These are phyloP conservation scores for Tineola bisselliella DNA, from an alignment of 2,888 invertebrate genomes.

Conservation along the genomic window DNA sequence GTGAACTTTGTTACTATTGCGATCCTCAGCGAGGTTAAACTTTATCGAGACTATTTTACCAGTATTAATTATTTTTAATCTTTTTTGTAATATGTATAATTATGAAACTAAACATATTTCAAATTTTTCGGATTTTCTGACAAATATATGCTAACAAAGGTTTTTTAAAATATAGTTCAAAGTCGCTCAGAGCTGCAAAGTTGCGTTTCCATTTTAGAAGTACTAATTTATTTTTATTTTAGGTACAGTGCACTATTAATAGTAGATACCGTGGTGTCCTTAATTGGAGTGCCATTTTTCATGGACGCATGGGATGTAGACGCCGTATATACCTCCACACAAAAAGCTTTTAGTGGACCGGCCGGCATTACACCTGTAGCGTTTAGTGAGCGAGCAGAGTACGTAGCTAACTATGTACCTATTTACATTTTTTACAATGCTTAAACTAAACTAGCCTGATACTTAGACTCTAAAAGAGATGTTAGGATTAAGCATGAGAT, in stretches of 20 bases:
- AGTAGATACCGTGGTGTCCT: conserved; percentile 74
- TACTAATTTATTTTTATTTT: too few species aligned
- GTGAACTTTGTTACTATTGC: conserved; percentile 4
- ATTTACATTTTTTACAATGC: not conserved
- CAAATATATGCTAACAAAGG: too few species aligned
- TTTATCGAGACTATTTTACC: not conserved
- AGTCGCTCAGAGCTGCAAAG: too few species aligned
- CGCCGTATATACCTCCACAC: conserved; percentile 72
- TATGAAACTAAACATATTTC: too few species aligned
- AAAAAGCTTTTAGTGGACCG: conserved; percentile 74
- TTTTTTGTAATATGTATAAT: too few species aligned
- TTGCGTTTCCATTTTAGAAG: too few species aligned
- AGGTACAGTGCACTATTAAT: conserved; percentile 69
- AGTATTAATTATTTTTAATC: not conserved
- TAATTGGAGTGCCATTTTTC: conserved; percentile 69
- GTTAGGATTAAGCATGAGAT: too few species aligned
- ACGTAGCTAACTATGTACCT: conserved; percentile 30
- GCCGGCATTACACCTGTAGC: conserved; percentile 75
- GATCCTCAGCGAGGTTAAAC: not conserved
- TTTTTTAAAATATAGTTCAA: too few species aligned
- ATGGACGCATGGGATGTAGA: conserved; percentile 75
- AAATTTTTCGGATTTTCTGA: too few species aligned
- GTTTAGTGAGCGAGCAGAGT: conserved; percentile 72
- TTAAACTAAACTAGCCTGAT: conserved; percentile 16
- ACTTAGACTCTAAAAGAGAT: too few species aligned